Conservation (phyloP, 2,888 invertebrate genomes). For the Drosophila gaucha region DNA sequence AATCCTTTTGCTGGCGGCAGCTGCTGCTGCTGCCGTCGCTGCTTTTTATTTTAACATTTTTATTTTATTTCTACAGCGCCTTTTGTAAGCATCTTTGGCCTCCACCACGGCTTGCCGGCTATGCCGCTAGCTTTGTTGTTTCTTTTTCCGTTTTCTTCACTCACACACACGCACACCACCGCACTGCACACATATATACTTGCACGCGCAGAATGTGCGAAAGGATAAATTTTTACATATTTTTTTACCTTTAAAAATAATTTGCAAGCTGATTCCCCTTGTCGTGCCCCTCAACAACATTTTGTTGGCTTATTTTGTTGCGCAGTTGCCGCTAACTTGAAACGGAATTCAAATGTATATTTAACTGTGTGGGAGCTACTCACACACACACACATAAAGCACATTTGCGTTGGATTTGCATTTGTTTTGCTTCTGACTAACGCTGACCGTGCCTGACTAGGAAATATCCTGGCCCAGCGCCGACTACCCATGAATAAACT, state of each 20-base stretch:
- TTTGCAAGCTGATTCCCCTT: conserved; percentile 45
- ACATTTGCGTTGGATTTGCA: conserved; percentile 51
- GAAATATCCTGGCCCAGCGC: background rate
- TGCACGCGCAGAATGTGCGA: conserved; percentile 38
- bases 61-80: conserved; percentile 75
- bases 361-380: conserved; percentile 44
- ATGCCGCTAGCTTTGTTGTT: conserved; percentile 67
- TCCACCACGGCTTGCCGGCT: conserved; percentile 48
- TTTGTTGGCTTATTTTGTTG: conserved; percentile 69
- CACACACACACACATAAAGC: conserved; percentile 19
- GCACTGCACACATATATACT: conserved; percentile 9
- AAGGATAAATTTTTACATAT: conserved; percentile 77
- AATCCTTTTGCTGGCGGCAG: conserved; percentile 79
- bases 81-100: conserved; percentile 77
- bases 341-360: conserved; percentile 78
- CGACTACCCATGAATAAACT: background rate
- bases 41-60: conserved; percentile 71
- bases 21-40: conserved; percentile 52
- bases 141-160: conserved; percentile 50
- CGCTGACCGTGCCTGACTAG: background rate
- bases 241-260: conserved; percentile 76
- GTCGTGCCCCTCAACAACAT: conserved; percentile 20
- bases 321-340: conserved; percentile 72
- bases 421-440: conserved; percentile 22
- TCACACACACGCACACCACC: conserved; percentile 9